Percentiles rank a stretch among this genome's conserved stretches.
Conservation (phyloP, 2,797 vertebrate genomes). For the Callimico goeldii region DNA sequence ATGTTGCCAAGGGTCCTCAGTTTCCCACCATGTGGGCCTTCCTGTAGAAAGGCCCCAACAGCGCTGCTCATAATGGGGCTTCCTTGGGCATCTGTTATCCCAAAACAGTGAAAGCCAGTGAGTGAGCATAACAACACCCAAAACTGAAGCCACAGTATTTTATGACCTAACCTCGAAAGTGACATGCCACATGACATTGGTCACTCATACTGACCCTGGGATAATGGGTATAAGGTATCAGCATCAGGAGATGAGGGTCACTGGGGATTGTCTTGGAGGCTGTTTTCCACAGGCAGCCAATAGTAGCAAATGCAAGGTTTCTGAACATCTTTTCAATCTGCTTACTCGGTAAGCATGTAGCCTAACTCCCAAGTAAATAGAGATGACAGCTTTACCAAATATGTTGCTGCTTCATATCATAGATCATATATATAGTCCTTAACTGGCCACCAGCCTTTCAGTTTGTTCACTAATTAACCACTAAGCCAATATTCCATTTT, state of each 20-base stretch:
- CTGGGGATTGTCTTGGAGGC: neutral
- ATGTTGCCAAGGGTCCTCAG: neutral
- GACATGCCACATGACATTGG: neutral
- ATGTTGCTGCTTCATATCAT: neutral
- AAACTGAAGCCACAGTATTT: neutral
- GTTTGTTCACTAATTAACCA: neutral
- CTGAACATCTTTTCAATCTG: neutral
- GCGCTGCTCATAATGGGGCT: neutral
- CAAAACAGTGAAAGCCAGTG: neutral
- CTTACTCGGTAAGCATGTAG: neutral
- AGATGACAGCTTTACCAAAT: neutral
- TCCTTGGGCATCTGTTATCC: neutral
- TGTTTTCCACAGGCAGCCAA: neutral
- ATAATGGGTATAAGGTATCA: neutral
- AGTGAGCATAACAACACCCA: neutral
- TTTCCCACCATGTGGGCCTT: neutral
- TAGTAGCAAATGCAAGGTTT: neutral
- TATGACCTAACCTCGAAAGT: neutral
- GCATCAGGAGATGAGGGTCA: neutral
- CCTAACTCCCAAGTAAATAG: neutral
- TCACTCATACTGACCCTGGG: neutral
- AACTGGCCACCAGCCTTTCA: neutral
- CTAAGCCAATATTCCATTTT: neutral
- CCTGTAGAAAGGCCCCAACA: no score
- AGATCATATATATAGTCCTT: neutral